These are phyloP conservation scores for Corythaeola cristata DNA, from an alignment of 2,113 vertebrate species.

Conservation along the genomic window DNA sequence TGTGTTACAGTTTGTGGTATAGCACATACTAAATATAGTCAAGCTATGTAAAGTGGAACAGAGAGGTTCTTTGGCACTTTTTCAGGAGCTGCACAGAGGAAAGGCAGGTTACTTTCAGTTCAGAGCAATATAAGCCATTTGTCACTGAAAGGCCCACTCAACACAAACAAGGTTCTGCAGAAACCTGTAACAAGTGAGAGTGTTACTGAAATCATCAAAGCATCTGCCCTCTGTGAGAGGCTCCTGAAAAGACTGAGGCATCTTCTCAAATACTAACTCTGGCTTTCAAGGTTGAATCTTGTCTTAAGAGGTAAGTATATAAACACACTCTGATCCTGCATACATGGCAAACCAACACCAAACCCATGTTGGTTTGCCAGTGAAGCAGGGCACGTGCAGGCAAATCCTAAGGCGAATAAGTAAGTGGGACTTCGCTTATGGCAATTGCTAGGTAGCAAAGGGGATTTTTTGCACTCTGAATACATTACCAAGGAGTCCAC, in stretches of 20 bases:
- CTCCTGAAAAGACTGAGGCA: neutral
- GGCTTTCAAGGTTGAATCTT: neutral
- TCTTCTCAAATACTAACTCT: neutral
- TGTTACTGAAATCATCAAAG: neutral
- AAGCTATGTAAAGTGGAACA: conserved; percentile 19
- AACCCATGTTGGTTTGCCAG: neutral
- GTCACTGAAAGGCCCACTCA: neutral
- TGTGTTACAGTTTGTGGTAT: neutral
- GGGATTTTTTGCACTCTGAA: neutral
- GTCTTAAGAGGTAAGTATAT: neutral
- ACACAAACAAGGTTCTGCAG: neutral
- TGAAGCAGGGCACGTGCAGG: neutral
- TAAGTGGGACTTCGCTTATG: neutral
- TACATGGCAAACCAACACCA: neutral
- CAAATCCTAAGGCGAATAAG: neutral
- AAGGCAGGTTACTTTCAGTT: neutral
- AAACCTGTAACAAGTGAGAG: neutral
- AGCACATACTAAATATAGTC: conserved; percentile 49
- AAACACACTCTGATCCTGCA: neutral
- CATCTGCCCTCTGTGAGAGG: neutral
- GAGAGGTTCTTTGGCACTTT: neutral
- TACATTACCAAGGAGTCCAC: neutral
- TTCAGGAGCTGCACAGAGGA: neutral
- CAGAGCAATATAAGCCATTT: neutral
- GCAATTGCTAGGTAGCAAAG: neutral